phyloP scores from a whole-genome alignment of 2,888 invertebrate species.

The Cremastinae sp. region DNA sequence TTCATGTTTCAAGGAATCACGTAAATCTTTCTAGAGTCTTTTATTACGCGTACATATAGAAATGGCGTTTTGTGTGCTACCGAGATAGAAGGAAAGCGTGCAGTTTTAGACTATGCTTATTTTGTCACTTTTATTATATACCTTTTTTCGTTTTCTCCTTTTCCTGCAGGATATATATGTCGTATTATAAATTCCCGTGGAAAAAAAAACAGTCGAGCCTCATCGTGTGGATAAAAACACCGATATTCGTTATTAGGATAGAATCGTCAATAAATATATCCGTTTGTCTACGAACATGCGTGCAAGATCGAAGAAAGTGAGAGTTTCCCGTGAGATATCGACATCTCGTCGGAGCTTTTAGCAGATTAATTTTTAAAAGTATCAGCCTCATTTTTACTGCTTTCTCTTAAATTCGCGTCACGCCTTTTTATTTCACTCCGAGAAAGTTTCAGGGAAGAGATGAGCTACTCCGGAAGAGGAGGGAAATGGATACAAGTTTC shows the following conservation, averaged over 20 bases:
- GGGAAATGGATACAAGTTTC: slow-evolving; percentile 17
- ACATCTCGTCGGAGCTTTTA: background rate
- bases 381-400: slow-evolving; percentile 31
- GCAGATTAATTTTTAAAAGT: slow-evolving; percentile 3
- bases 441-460: background rate
- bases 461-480: background rate
- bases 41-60: slow-evolving; percentile 34
- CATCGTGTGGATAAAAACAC: slow-evolving; percentile 26
- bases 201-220: slow-evolving; percentile 34
- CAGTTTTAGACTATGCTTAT: slow-evolving; percentile 9
- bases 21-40: slow-evolving; percentile 27
- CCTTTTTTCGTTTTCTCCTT: background rate
- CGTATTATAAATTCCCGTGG: slow-evolving; percentile 27
- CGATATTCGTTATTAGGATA: slow-evolving; percentile 35
- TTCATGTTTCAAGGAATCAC: slow-evolving; percentile 39
- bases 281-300: slow-evolving; percentile 2
- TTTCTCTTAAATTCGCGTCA: too few relatives aligned
- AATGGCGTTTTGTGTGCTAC: slow-evolving; percentile 44
- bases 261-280: slow-evolving; percentile 24
- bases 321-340: background rate
- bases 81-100: slow-evolving; percentile 24
- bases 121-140: slow-evolving; percentile 1
- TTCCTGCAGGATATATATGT: slow-evolving; percentile 23
- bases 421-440: background rate
- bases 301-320: slow-evolving; percentile 10